These are phyloP conservation scores for Otis tarda DNA, from an alignment of 2,113 vertebrate genomes.

Conservation along the genomic window DNA sequence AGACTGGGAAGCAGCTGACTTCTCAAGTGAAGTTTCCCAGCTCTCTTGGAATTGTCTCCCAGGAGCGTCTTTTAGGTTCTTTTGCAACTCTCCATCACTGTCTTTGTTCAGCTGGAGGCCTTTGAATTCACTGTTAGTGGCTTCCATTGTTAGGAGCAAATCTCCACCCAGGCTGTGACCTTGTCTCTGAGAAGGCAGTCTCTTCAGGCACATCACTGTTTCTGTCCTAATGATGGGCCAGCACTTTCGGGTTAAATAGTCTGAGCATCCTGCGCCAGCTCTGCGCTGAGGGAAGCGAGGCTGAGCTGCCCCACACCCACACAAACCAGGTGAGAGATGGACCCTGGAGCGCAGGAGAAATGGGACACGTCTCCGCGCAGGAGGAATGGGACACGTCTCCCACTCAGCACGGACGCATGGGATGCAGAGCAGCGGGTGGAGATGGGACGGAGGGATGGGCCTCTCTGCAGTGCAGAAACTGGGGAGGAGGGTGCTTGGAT, in stretches of 20 bases:
- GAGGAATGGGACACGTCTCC: background rate
- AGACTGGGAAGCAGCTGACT: background rate
- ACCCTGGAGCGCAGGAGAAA: background rate
- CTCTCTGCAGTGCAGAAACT: background rate
- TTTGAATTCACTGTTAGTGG: background rate
- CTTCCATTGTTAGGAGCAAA: background rate
- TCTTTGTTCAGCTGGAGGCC: background rate
- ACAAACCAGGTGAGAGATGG: too few species aligned
- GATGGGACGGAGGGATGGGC: background rate
- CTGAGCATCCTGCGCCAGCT: background rate
- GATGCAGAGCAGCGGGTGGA: background rate
- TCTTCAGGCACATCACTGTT: background rate
- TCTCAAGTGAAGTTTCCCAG: background rate
- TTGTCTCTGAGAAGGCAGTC: background rate
- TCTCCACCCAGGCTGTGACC: background rate
- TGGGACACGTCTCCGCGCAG: fast-evolving
- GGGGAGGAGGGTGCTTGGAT: background rate
- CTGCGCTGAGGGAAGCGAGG: background rate
- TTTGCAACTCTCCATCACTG: background rate
- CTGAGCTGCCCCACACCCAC: background rate
- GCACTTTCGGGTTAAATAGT: background rate
- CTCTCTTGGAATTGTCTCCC: background rate
- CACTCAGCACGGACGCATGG: background rate
- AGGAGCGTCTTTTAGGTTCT: background rate
- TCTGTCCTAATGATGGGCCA: background rate